Conservation (phyloP, 2,797 vertebrate genomes). For the Peromyscus nudipes region DNA sequence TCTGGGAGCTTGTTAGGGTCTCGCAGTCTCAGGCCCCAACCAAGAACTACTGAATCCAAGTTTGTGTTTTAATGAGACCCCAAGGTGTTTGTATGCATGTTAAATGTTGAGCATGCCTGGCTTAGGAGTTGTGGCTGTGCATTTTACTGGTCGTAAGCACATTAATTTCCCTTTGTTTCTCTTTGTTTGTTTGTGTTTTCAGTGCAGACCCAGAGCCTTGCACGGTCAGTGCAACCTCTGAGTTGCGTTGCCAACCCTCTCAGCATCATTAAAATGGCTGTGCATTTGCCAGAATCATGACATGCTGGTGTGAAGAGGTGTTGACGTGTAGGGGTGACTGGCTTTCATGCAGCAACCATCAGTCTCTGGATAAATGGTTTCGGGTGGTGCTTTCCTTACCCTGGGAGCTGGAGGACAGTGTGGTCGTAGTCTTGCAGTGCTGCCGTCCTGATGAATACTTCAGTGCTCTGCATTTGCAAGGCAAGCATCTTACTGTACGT, state of each 20-base stretch:
- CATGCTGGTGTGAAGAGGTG: slow-evolving; percentile 12
- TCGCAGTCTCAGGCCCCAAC: not conserved
- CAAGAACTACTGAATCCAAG: slow-evolving; percentile 37
- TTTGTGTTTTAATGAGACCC: slow-evolving; percentile 58
- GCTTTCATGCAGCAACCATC: slow-evolving; percentile 9
- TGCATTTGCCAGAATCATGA: slow-evolving; percentile 33
- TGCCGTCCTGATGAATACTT: not conserved
- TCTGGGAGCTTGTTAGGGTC: slow-evolving; percentile 49
- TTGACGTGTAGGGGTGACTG: slow-evolving; percentile 9
- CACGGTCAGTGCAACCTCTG: not conserved
- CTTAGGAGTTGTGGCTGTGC: slow-evolving; percentile 21
- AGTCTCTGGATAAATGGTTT: not conserved
- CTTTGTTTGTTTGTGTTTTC: not conserved
- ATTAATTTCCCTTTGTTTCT: slow-evolving; percentile 1
- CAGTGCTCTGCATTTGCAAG: not conserved
- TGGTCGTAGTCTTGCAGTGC: not conserved
- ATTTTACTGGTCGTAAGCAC: slow-evolving; percentile 14
- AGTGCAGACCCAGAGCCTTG: not conserved
- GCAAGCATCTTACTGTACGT: slow-evolving; percentile 34
- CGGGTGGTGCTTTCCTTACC: not conserved
- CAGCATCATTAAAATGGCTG: not conserved
- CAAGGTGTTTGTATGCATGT: slow-evolving; percentile 34
- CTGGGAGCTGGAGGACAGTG: not conserved
- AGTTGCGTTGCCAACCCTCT: not conserved
- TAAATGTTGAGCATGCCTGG: slow-evolving; percentile 40